Evolutionary conservation across 1,140 invertebrate genomes (phyloP), one percentile per base, ranked within the genome.

Genomic region (Forficula auricularia): DNA sequence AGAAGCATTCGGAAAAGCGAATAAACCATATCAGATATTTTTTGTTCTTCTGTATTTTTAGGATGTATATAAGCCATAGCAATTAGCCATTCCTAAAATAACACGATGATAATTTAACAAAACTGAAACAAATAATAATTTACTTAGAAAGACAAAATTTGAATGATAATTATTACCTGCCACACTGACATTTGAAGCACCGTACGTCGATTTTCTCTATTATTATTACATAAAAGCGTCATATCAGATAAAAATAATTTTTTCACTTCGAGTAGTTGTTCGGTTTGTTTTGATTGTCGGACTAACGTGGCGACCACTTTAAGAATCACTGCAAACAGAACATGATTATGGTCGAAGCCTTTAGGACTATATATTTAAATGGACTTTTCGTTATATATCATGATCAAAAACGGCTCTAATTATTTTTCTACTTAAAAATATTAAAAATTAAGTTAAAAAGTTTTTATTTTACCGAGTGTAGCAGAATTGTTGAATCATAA

Each of bases 111-210:
- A n/a, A n/a, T n/a, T n/a, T n/a, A n/a, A n/a, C n/a, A n/a, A n/a
- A 42, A 40, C 30, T n/a, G n/a, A 32, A n/a, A 9, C 30, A 32
- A 32, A 32, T 32, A 32, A 32, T n/a, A 9, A n/a, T 9, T 9
- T 37, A n/a, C 7, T 37, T 9, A 9, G 7, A 37, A 9, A 9
- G 30, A 32, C 30, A 32, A 32, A 32, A 9, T 32, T 32, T 32
- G 8, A 9, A 9, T 32, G 22, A 27, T 4, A 27, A n/a, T 30
- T 32, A 38, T 72, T 53, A 82, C 75, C 64, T 99, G 95, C 95
- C 95, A 99, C 1, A 99, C 95, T 4, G 92, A 98, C 95, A 98
- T 98, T 66, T 99, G 95, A 10, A 99, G 68, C 2, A 98, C 88
- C 1, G 89, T 98, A 48, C 92, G 67, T 38, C 95, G 65, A 64